Conservation (phyloP, 2,888 invertebrate species). For the Meghimatium bilineatum region DNA sequence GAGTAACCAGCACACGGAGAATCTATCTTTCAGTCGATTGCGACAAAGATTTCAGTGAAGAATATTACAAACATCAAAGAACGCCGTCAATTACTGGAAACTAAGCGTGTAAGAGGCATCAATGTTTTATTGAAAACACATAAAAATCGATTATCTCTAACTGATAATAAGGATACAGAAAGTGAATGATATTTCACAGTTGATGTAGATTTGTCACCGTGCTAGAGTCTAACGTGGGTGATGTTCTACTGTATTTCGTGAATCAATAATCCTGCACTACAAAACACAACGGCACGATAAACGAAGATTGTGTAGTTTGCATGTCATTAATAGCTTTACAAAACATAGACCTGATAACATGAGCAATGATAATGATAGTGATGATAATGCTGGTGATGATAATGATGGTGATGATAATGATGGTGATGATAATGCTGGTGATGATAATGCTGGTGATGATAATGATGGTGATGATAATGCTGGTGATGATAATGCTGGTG, state of each 20-base stretch:
- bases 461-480: not conserved
- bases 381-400: no score
- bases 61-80: constrained; percentile 23
- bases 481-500: not conserved
- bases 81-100: constrained; percentile 16
- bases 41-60: not conserved
- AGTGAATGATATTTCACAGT: not conserved
- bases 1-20: not conserved
- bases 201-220: not conserved
- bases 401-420: no score
- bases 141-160: constrained; percentile 28
- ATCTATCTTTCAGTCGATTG: not conserved
- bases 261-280: not conserved
- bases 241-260: not conserved
- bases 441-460: not conserved
- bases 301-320: not conserved
- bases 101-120: constrained; percentile 3
- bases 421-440: not conserved
- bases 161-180: not conserved
- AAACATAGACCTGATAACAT: not conserved
- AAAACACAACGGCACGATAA: not conserved
- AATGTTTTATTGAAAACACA: constrained; percentile 23
- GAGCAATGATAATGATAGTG: no score
- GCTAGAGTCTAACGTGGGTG: no score
- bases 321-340: not conserved